Evolutionary conservation across 2,113 vertebrate genomes (phyloP).

Genomic region (Syngnathoides biaculeatus): DNA sequence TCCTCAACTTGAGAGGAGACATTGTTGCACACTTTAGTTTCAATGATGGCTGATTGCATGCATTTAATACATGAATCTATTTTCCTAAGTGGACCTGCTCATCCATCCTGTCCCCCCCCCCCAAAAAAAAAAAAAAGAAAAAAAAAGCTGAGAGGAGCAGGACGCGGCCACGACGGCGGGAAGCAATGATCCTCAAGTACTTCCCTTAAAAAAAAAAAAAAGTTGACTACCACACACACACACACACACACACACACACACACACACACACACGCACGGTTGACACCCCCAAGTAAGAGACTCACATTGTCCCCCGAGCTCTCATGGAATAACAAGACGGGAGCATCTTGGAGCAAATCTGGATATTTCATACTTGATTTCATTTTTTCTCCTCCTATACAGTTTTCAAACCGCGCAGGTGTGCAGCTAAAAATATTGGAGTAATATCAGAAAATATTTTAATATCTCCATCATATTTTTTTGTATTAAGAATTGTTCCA

Average conservation of each 20-base stretch:
- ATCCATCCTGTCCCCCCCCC: constrained; percentile 3
- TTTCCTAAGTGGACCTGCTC: neutral
- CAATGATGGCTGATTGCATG: neutral
- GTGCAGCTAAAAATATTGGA: no score
- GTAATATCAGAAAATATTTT: no score
- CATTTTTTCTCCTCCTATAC: neutral
- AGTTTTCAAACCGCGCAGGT: neutral
- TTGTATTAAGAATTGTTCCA: neutral
- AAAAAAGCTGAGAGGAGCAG: constrained; percentile 56
- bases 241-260: constrained; percentile 30
- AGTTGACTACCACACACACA: constrained; percentile 55
- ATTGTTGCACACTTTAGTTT: neutral
- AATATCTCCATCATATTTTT: neutral
- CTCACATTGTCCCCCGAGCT: constrained; percentile 44
- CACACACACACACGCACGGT: no score
- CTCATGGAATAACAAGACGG: constrained; percentile 42
- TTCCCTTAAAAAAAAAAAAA: constrained; percentile 44
- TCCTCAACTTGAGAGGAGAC: neutral
- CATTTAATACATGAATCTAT: neutral
- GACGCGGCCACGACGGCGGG: constrained; percentile 75
- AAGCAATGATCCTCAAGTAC: constrained; percentile 64
- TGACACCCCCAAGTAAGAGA: constrained; percentile 56
- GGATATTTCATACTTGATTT: constrained; percentile 25
- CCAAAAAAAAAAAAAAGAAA: no score
- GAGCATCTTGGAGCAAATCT: constrained; percentile 23